phyloP scores from a whole-genome alignment of 2,113 vertebrate species.

The Platysteira castanea region DNA sequence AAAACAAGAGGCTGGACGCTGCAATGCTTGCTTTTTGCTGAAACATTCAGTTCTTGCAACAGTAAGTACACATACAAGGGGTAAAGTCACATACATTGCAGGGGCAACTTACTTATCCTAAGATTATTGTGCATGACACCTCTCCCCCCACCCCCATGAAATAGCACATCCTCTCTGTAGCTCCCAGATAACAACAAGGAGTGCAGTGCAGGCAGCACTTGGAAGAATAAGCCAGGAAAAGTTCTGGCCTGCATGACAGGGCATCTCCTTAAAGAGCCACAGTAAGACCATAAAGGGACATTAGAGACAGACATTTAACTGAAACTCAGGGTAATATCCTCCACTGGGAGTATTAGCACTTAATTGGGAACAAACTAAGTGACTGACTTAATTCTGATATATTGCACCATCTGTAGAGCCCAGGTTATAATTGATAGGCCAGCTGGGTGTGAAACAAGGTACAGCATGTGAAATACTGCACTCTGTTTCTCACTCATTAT shows the following conservation, averaged over 20 bases:
- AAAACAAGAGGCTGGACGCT: neutral
- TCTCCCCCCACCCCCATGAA: neutral
- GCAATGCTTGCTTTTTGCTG: neutral
- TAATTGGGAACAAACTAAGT: slow-evolving; percentile 53
- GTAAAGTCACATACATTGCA: neutral
- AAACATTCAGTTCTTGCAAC: neutral
- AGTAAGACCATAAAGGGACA: neutral
- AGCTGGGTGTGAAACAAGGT: slow-evolving; percentile 24
- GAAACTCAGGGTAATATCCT: slow-evolving; percentile 7
- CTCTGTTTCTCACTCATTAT: neutral
- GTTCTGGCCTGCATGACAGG: neutral
- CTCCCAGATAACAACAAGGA: neutral
- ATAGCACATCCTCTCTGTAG: neutral
- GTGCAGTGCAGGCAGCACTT: neutral
- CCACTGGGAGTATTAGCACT: slow-evolving; percentile 31
- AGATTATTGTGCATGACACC: neutral
- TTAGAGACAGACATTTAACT: slow-evolving; percentile 3
- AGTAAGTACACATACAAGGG: fast-evolving
- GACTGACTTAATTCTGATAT: slow-evolving; percentile 58
- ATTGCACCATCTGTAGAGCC: slow-evolving; percentile 52
- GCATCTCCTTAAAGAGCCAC: neutral
- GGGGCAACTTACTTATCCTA: fast-evolving
- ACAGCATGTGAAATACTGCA: neutral
- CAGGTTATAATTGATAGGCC: slow-evolving; percentile 51
- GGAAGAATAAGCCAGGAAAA: neutral